Evolutionary conservation across 2,888 invertebrate species (phyloP), one percentile per base, ranked within the genome.

Genomic region (Amphimallon solstitiale): DNA sequence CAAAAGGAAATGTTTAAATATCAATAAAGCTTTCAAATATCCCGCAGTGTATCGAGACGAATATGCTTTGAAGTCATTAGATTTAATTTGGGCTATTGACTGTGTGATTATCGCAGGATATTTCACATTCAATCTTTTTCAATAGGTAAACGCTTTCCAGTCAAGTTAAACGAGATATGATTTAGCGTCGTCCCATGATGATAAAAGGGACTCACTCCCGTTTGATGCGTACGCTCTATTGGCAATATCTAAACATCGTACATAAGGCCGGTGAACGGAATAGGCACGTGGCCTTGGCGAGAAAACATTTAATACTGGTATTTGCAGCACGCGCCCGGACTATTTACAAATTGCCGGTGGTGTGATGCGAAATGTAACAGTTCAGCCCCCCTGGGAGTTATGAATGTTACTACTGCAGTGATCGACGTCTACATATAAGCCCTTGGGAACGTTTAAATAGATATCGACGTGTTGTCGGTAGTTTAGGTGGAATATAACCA

Each of bases 341-440:
- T 80, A 81, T 82, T 81, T 81, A 81, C 81, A 82, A 82, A 81
- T 81, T 81, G 81, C 81, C 78, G 76, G 72, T 78, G 77, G 76
- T 75, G 77, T 75, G 76, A 76, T 75, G 75, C 72, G 46, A 45
- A 56, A 56, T 54, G 64, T 56, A 46, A 63, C 64, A 56, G 64
- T 38, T 64, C 56, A 48, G 23, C 35, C 51, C 64, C 56, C 56
- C 56, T 56, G 56, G 56, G 43, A 46, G 54, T 54, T 35, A 52
- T 46, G 54, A 54, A 46, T 38, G 54, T 46, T 37, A 54, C 63
- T 19, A 45, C 52, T 45, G 34, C 35, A 54, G 40, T 43, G 63
- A 63, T 63, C 52, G 52, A 63, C 54, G 54, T 54, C 40, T 14
- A 54, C 52, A 63, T 56, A 46, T 51, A 54, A 63, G 38, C 56